These are phyloP conservation scores for Amphiprion ocellaris DNA, from an alignment of 2,113 vertebrate genomes.

Conservation along the genomic window DNA sequence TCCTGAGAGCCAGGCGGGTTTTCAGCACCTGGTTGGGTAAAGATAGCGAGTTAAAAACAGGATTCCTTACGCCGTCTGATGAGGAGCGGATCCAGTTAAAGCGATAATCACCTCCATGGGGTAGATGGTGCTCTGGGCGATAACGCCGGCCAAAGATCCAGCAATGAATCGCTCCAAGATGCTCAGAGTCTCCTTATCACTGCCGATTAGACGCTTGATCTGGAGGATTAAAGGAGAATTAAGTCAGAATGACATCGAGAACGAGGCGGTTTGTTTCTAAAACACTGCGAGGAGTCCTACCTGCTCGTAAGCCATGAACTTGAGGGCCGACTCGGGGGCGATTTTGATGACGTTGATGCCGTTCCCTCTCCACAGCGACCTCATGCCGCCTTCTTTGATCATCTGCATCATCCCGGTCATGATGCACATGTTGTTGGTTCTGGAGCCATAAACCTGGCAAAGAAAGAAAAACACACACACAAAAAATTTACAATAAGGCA, in stretches of 20 bases:
- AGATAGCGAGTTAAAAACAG: not conserved
- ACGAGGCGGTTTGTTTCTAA: rapidly evolving
- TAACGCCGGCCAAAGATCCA: constrained; percentile 92
- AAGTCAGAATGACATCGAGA: too few species aligned
- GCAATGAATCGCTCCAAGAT: constrained; percentile 92
- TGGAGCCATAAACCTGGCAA: constrained; percentile 92
- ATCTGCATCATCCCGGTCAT: constrained; percentile 92
- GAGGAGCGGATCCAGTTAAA: not conserved
- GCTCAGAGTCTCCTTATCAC: constrained; percentile 88
- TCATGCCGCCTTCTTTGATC: constrained; percentile 92
- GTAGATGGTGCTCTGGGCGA: constrained; percentile 97
- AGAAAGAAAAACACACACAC: too few species aligned
- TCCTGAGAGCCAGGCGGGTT: constrained; percentile 92
- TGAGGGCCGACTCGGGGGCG: constrained; percentile 94
- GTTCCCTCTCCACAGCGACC: constrained; percentile 93
- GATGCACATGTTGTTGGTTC: constrained; percentile 96
- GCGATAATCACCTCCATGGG: constrained; percentile 93
- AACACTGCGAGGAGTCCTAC: constrained; percentile 67
- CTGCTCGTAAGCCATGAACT: constrained; percentile 99
- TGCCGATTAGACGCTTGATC: constrained; percentile 94
- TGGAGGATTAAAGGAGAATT: constrained; percentile 50
- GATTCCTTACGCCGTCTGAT: rapidly evolving
- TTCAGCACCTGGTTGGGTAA: constrained; percentile 89
- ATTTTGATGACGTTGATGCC: constrained; percentile 96
- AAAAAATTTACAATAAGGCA: too few species aligned